Conservation (phyloP, 1,140 invertebrate species). For the silkworm (Bombyx mori) region ASM3026992v2 NC_085123.1:11250501-11251000, state of each 20-base stretch:
- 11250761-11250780: constrained; percentile 23
- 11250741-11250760: constrained; percentile 30
- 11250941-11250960: constrained; percentile 57
- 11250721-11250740: constrained; percentile 3
- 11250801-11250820: constrained; percentile 64
- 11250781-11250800: constrained; percentile 56
- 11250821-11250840: constrained; percentile 54
- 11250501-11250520: constrained; percentile 30
- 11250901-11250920: constrained; percentile 59
- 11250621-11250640: constrained; percentile 35
- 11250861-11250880: constrained; percentile 49
- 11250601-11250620: constrained; percentile 38
- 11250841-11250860: constrained; percentile 54
- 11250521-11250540: constrained; percentile 33
- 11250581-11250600: constrained; percentile 28
- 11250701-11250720: neutral
- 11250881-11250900: constrained; percentile 50
- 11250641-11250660: constrained; percentile 36
- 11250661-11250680: constrained; percentile 38
- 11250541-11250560: constrained; percentile 26
- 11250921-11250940: constrained; percentile 59
- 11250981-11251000: constrained; percentile 46
- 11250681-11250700: constrained; percentile 5
- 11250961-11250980: constrained; percentile 51
- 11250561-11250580: constrained; percentile 19